Evolutionary conservation across 2,888 invertebrate genomes (phyloP), one percentile per base, ranked within the genome.

Genomic region (Frankliniella intonsa): DNA sequence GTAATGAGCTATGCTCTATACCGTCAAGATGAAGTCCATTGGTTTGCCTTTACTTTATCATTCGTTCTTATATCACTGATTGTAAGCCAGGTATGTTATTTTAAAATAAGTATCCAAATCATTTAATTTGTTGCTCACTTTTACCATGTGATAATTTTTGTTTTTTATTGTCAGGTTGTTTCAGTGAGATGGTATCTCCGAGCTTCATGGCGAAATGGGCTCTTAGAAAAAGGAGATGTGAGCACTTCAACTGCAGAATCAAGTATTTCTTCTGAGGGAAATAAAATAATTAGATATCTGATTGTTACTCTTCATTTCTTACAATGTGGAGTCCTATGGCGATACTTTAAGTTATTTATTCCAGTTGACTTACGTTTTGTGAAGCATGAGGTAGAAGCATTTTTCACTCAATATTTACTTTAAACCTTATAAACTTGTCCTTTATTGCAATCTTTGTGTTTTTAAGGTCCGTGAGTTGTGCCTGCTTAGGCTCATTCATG

Each of bases 1-100:
- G 93, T 96, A 83, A 93, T 95, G 90, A 93, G 94, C 80, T 96
- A 95, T 88, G 94, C 95, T 49, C 90, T 96, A 51, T 93, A 94
- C 84, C 92, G 93, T 87, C 89, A 92, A 82, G 92, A 92, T 62
- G 90, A 91, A 85, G 90, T 90, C 84, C 89, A 91, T 84, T 92
- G 93, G 86, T 94, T 93, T 85, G 90, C 91, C 12, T 91, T 93
- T 50, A 92, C 94, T 84, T 89, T 95, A 84, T 90, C 92, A 81
- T 91, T 95, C 83, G 92, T 96, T 83, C 88, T 93, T 82, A 89
- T 93, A 7, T 95, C 96, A 10, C 90, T 94, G 81, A 87, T 95
- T 81, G 91, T 94, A 85, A 93, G 94, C 79, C 95, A 95, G 90
- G 91, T 92, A 85, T 83, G 49, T 22, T 80, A 49, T 49, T 49